These are phyloP conservation scores for Corythaeola cristata DNA, from an alignment of 2,113 vertebrate genomes.

Conservation along the genomic window DNA sequence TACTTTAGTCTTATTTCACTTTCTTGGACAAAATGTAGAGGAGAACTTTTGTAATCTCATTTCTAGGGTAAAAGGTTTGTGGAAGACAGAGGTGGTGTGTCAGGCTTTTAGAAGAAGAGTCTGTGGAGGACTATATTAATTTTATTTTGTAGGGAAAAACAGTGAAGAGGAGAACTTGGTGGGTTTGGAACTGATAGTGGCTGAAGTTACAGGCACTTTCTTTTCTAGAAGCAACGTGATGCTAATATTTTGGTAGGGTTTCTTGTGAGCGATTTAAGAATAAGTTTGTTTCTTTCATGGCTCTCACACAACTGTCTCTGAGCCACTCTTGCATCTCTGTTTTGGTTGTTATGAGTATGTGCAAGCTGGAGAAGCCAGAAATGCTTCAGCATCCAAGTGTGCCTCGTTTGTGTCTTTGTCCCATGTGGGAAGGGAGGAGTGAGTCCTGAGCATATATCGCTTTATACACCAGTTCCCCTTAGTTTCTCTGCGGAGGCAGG, in stretches of 20 bases:
- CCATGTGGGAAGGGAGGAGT: background rate
- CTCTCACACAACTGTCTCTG: background rate
- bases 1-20: background rate
- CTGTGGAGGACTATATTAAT: background rate
- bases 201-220: background rate
- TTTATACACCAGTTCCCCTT: background rate
- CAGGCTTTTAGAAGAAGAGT: background rate
- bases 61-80: background rate
- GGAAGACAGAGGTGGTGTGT: background rate
- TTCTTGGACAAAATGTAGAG: background rate
- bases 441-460: no score
- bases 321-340: background rate
- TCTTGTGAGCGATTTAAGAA: background rate
- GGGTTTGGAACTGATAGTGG: background rate
- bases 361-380: background rate
- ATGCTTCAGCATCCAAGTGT: background rate
- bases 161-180: background rate
- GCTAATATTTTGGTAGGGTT: background rate
- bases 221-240: background rate
- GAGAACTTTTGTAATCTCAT: background rate
- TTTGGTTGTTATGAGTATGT: background rate
- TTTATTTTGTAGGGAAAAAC: background rate
- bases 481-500: background rate
- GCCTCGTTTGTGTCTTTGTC: background rate
- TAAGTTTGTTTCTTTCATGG: rapidly evolving